Evolutionary conservation across 2,797 vertebrate genomes (phyloP).

Genomic region (Scolopax rusticola): DNA sequence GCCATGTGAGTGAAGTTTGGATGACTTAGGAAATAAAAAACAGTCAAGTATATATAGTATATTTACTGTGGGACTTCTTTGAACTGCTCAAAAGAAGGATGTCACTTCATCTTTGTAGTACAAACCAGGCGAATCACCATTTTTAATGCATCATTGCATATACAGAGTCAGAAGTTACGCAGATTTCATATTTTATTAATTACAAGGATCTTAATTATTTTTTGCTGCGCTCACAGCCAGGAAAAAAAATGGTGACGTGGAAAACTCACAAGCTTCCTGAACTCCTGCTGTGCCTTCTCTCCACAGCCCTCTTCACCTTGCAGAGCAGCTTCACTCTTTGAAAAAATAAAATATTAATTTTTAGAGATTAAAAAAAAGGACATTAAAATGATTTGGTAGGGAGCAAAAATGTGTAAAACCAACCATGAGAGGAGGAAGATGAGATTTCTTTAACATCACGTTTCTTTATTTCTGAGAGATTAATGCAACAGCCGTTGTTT

Average conservation of each 20-base stretch:
- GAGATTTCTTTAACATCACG: not conserved
- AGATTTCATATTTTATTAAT: slow-evolving; percentile 58
- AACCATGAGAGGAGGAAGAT: not conserved
- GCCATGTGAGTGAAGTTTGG: not conserved
- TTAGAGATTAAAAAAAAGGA: not conserved
- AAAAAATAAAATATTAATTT: not conserved
- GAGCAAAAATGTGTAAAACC: not conserved
- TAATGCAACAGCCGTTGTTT: not conserved
- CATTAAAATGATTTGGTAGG: not conserved
- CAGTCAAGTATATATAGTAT: not conserved
- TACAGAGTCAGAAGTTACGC: not conserved
- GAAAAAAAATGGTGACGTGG: not conserved
- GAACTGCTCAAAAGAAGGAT: not conserved
- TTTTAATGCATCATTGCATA: slow-evolving; percentile 24
- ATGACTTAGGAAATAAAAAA: not conserved
- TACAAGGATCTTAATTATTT: slow-evolving; percentile 51
- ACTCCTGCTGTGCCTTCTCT: not conserved
- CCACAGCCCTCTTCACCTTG: not conserved
- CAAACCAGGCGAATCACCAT: not conserved
- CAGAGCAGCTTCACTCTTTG: not conserved
- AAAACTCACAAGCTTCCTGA: slow-evolving; percentile 17
- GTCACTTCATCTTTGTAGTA: not conserved
- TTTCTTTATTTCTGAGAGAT: not conserved
- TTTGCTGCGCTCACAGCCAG: not conserved
- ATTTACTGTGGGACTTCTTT: not conserved